phyloP scores from a whole-genome alignment of 2,797 vertebrate genomes.

The Valencia hispanica region DNA sequence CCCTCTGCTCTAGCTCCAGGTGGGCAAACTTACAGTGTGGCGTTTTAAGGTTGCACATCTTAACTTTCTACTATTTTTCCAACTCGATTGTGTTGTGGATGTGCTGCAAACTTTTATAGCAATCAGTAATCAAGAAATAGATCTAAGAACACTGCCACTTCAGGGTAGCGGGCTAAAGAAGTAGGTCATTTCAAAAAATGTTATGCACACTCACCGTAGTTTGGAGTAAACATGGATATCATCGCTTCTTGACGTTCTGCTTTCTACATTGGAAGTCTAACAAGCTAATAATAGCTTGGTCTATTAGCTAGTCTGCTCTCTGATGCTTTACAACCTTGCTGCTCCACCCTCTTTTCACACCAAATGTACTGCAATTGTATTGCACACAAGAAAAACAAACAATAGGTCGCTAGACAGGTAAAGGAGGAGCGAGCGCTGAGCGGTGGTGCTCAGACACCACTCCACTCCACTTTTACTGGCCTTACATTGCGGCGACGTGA shows the following conservation, averaged over 20 bases:
- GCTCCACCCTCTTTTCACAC: neutral
- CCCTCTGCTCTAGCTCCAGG: conserved; percentile 41
- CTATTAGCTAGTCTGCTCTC: neutral
- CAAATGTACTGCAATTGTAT: too few species aligned
- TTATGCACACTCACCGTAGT: neutral
- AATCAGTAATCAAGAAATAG: conserved; percentile 2
- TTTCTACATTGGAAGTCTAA: neutral
- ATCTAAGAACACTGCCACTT: neutral
- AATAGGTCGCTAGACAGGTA: too few species aligned
- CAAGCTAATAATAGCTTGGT: neutral
- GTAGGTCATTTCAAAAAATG: too few species aligned
- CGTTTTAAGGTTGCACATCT: conserved; percentile 41
- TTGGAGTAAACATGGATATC: neutral
- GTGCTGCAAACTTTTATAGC: conserved; percentile 20
- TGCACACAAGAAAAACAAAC: too few species aligned
- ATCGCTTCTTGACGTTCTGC: neutral
- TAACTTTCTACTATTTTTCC: conserved; percentile 6
- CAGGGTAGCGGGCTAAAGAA: too few species aligned
- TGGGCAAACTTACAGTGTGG: conserved; percentile 36
- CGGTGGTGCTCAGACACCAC: too few species aligned
- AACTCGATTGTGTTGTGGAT: conserved; percentile 19
- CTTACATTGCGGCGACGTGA: too few species aligned
- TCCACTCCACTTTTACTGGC: too few species aligned
- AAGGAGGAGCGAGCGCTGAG: too few species aligned
- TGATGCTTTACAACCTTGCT: neutral